Evolutionary conservation across 2,888 invertebrate species (phyloP).

Genomic region (Microctonus aethiopoides): DNA sequence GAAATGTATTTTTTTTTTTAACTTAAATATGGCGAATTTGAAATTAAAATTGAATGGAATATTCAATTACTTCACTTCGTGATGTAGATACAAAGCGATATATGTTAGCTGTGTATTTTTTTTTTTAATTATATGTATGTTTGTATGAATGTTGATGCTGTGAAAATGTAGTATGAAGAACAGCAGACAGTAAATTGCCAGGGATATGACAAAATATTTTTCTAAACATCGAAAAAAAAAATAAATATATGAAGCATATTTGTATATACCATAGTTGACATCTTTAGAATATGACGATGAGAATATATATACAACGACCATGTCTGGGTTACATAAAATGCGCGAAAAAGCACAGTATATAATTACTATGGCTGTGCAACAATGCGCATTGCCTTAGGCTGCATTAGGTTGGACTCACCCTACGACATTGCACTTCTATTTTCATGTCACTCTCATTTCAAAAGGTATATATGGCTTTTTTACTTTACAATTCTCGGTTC

Average conservation of each 20-base stretch:
- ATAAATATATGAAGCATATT: background rate
- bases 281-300: background rate
- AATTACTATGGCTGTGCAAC: constrained; percentile 56
- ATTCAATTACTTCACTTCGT: too few species aligned
- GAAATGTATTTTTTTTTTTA: too few species aligned
- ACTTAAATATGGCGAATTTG: too few species aligned
- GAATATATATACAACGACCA: constrained; percentile 10
- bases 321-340: constrained; percentile 26
- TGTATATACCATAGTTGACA: background rate
- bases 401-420: constrained; percentile 37
- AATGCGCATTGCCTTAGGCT: constrained; percentile 49
- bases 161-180: too few species aligned
- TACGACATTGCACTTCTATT: constrained; percentile 28
- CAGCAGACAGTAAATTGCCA: too few species aligned
- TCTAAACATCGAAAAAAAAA: background rate
- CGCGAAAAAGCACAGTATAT: constrained; percentile 38
- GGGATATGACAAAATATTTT: background rate
- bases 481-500: constrained; percentile 25
- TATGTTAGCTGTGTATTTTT: too few species aligned
- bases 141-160: too few species aligned
- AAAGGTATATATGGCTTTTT: constrained; percentile 1
- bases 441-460: constrained; percentile 22
- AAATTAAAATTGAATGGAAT: too few species aligned
- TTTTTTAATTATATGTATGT: too few species aligned
- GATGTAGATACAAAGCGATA: too few species aligned